phyloP scores from a whole-genome alignment of 1,140 invertebrate genomes.

The Trichomalopsis sarcophagae region DNA sequence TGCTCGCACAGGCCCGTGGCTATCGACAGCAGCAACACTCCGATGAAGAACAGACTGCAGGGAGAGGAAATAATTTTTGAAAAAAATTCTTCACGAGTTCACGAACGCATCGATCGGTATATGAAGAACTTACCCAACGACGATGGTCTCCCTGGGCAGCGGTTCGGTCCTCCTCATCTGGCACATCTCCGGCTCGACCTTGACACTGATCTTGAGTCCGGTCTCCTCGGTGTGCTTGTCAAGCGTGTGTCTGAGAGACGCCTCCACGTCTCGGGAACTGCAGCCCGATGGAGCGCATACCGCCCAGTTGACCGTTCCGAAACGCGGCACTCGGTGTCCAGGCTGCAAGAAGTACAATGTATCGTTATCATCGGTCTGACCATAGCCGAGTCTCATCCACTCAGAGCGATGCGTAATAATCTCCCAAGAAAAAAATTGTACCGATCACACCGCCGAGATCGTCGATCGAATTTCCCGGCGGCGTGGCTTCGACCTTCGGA shows the following conservation, averaged over 20 bases:
- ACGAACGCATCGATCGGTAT: background rate
- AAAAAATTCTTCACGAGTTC: background rate
- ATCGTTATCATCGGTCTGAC: no score
- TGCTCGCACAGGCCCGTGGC: constrained; percentile 68
- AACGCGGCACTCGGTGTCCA: constrained; percentile 80
- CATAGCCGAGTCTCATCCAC: no score
- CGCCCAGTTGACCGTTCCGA: constrained; percentile 79
- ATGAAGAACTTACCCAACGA: constrained; percentile 71
- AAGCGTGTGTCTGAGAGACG: constrained; percentile 73
- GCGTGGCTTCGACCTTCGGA: no score
- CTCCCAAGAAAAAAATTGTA: no score
- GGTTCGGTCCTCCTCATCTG: constrained; percentile 69
- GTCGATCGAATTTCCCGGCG: no score
- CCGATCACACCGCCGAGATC: no score
- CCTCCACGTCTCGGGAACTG: constrained; percentile 76
- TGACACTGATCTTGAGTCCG: constrained; percentile 75
- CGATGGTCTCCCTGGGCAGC: constrained; percentile 70
- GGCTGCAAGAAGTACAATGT: constrained; percentile 71
- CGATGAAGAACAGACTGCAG: constrained; percentile 66
- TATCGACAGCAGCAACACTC: constrained; percentile 61
- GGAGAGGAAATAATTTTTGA: background rate
- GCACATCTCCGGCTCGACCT: constrained; percentile 79
- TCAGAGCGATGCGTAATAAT: no score
- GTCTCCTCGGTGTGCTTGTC: constrained; percentile 70
- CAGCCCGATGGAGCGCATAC: constrained; percentile 79